Conservation (phyloP, 1,140 invertebrate genomes). For the Macrocentrus cingulum region DNA sequence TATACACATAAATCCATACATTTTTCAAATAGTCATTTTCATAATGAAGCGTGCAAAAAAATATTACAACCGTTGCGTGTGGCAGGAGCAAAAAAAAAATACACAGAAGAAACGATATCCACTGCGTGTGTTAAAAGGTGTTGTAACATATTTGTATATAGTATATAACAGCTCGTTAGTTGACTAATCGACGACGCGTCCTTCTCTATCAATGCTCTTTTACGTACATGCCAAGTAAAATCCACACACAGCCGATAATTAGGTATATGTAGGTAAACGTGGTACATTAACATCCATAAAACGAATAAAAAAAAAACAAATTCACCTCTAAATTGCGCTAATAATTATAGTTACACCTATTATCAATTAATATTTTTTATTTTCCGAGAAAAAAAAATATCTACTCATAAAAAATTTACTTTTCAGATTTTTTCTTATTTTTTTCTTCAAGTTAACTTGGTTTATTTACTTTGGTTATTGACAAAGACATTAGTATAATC, state of each 20-base stretch:
- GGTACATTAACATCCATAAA: not conserved
- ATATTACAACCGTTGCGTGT: too few relatives aligned
- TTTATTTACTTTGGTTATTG: slow-evolving; percentile 36
- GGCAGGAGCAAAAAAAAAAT: too few relatives aligned
- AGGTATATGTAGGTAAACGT: too few relatives aligned
- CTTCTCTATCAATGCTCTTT: not conserved
- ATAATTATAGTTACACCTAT: too few relatives aligned
- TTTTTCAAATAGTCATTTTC: slow-evolving; percentile 19
- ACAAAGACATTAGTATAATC: slow-evolving; percentile 36
- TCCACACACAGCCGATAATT: too few relatives aligned
- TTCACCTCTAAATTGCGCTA: not conserved
- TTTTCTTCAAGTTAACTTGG: not conserved
- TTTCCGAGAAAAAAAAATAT: too few relatives aligned
- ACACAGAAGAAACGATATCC: too few relatives aligned
- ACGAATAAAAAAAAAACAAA: not conserved
- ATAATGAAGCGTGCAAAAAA: slow-evolving; percentile 26
- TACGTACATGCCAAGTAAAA: not conserved
- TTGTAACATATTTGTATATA: not conserved
- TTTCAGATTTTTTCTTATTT: not conserved
- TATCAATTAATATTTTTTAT: too few relatives aligned
- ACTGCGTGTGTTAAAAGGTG: not conserved
- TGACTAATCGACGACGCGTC: not conserved
- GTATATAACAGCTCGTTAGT: not conserved
- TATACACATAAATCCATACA: not conserved
- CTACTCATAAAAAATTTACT: too few relatives aligned